These are phyloP conservation scores for Siniperca knerii DNA, from an alignment of 2,113 vertebrate species.

Conservation along the genomic window DNA sequence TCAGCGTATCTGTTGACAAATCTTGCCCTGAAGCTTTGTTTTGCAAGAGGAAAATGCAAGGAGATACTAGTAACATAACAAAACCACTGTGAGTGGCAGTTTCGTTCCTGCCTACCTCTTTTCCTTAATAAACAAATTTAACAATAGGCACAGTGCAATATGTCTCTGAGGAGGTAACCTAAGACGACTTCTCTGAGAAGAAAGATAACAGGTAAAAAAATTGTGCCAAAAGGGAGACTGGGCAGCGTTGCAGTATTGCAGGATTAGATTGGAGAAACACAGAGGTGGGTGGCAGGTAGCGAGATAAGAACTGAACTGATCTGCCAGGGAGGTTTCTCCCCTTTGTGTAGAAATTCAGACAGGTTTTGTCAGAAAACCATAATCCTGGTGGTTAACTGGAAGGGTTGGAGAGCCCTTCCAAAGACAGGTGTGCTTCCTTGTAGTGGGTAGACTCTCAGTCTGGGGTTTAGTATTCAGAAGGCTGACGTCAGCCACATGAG, in stretches of 20 bases:
- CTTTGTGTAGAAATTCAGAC: constrained; percentile 59
- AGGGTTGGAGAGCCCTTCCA: constrained; percentile 10
- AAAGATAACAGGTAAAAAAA: constrained; percentile 45
- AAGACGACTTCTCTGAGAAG: constrained; percentile 50
- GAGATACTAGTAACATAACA: constrained; percentile 72
- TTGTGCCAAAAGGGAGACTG: constrained; percentile 14
- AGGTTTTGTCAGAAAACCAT: constrained; percentile 53
- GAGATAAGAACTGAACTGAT: constrained; percentile 39
- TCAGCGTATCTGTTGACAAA: constrained; percentile 45
- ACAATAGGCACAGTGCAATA: constrained; percentile 61
- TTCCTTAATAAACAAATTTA: constrained; percentile 60
- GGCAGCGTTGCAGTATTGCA: constrained; percentile 20
- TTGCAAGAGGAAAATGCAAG: constrained; percentile 48
- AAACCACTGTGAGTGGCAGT: constrained; percentile 74
- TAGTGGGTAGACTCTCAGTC: constrained; percentile 24
- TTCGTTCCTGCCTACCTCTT: constrained; percentile 77
- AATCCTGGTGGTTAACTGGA: constrained; percentile 57
- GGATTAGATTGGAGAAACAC: constrained; percentile 53
- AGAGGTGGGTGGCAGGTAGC: constrained; percentile 38
- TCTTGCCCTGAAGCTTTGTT: constrained; percentile 29
- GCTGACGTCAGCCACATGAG: constrained; percentile 36
- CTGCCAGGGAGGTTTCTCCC: constrained; percentile 51
- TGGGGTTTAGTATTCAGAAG: constrained; percentile 19
- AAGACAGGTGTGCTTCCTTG: constrained; percentile 59
- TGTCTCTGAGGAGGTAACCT: constrained; percentile 71